Base-by-base conservation (phyloP, 1,140 invertebrate species). In the Solenopsis fugax region DNA sequence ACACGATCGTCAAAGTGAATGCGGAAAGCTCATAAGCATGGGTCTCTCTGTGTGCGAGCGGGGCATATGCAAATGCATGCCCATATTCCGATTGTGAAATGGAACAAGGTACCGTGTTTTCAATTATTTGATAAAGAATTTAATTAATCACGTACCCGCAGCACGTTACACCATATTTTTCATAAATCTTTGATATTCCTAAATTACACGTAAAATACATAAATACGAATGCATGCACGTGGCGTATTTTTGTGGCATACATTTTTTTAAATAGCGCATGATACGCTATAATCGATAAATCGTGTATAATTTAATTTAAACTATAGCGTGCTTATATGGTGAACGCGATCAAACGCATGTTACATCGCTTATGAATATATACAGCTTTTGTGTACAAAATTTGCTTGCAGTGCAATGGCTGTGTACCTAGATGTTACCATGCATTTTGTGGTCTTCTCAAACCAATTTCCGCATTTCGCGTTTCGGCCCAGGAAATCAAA, bases 1-100 rank as follows among this genome's bases (percentile, higher is more conserved):
- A 72, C 64, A 80, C 60, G 80, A 37, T 80, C 75, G 21, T 80
- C 50, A 80, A 67, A 67, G 58, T 34, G 52, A 72, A 72, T 58
- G 52, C 24, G 67, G 7, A 29, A 37, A 82, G 65, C 37, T 82
- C 69, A 82, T 34, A 54, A 21, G 41, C 41, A 13, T 54, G 10
- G 10, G 4, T 4, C 41, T 34, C 16, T 54, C 9, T 69, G 41
- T 62, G 37, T 69, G 9, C n/a, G 13, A 54, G 16, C 2, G 16
- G 48, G 16, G 48, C 45, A 16, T 2, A 37, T 56, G 48, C 21
- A 54, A 64, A 29, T 77, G 56, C 37, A 52, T 45, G 34, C 45
- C 24, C 56, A 77, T 16, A 45, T n/a, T n/a, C 37, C 56, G 37
- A 76, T 76, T 76, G 54, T 24, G 24, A 69, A 82, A 58, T 72